Conservation (phyloP, 1,140 invertebrate species). For the Ceratina australensis region DNA sequence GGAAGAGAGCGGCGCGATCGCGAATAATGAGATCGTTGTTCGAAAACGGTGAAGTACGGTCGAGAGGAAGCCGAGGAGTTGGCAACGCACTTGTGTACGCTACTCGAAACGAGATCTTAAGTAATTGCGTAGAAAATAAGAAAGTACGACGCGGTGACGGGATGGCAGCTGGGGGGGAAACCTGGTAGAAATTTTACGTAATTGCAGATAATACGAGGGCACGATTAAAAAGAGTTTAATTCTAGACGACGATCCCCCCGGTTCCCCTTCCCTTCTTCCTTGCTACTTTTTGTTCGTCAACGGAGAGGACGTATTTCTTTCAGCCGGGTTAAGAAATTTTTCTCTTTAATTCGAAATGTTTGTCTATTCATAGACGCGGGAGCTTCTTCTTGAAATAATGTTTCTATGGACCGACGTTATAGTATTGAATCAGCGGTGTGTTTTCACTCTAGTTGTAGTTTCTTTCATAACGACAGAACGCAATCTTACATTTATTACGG, state of each 20-base stretch:
- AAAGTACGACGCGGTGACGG: background rate
- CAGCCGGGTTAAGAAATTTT: background rate
- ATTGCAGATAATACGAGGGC: conserved; percentile 8
- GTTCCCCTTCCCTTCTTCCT: too few species aligned
- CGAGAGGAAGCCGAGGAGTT: background rate
- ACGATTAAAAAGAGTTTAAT: conserved; percentile 19
- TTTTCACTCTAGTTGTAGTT: conserved; percentile 14
- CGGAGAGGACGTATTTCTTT: background rate
- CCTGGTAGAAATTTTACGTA: conserved; percentile 8
- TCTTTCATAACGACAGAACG: background rate
- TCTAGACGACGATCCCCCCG: conserved; percentile 4
- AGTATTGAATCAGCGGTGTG: background rate
- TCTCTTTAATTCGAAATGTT: background rate
- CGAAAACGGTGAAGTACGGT: background rate
- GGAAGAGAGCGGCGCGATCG: background rate
- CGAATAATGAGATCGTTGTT: conserved; percentile 4
- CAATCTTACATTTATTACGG: background rate
- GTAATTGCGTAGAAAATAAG: conserved; percentile 18
- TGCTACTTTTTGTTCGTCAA: background rate
- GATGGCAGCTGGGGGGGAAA: background rate
- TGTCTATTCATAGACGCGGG: background rate
- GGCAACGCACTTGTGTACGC: conserved; percentile 1
- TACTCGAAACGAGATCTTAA: conserved; percentile 13
- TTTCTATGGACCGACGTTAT: background rate
- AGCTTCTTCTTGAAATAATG: background rate